Percentiles rank a stretch among this genome's conserved stretches.
Evolutionary conservation across 2,888 invertebrate genomes (phyloP).

Genomic region (Thelaira solivaga): DNA sequence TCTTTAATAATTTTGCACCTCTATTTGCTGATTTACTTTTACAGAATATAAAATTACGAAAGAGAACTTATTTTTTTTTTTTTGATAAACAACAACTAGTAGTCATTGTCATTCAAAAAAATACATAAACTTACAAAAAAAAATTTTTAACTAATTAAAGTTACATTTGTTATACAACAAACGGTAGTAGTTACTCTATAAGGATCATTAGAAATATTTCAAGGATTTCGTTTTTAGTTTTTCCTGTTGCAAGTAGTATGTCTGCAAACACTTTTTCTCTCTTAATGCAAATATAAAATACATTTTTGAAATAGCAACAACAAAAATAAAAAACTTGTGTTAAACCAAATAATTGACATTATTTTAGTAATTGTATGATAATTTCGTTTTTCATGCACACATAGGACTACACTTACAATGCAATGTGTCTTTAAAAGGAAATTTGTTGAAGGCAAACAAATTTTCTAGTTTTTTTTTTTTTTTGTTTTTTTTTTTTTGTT

Average conservation of each 20-base stretch:
- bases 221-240: not conserved
- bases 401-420: not conserved
- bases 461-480: not conserved
- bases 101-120: not conserved
- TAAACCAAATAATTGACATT: slow-evolving; percentile 56
- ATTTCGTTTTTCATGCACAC: slow-evolving; percentile 30
- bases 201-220: not conserved
- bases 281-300: not conserved
- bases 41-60: too few species aligned
- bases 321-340: slow-evolving; percentile 9
- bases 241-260: not conserved
- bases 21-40: too few species aligned
- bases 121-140: slow-evolving; percentile 1
- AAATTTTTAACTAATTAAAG: slow-evolving; percentile 52
- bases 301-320: not conserved
- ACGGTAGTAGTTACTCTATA: not conserved
- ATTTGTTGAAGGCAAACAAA: slow-evolving; percentile 14
- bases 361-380: slow-evolving; percentile 55
- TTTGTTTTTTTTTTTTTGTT: not conserved
- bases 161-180: slow-evolving; percentile 40
- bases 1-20: too few species aligned
- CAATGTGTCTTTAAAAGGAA: not conserved
- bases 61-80: too few species aligned
- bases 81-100: too few species aligned
- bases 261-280: not conserved